Evolutionary conservation across 2,113 vertebrate species (phyloP).

Genomic region (Galbula dea): DNA sequence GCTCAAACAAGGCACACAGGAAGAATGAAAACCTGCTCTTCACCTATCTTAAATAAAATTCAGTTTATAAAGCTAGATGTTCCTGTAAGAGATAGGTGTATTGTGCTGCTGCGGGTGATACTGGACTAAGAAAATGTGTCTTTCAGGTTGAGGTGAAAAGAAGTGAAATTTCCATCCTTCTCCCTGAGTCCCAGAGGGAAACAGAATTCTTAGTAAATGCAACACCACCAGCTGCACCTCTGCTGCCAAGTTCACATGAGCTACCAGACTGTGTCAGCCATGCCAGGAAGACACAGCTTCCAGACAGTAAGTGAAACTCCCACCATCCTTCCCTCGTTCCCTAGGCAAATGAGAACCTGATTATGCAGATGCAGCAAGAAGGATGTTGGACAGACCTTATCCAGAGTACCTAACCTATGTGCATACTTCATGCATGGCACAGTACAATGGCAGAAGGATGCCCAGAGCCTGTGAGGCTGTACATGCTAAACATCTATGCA

Average conservation of each 20-base stretch:
- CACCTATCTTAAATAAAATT: not conserved
- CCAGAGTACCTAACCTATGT: not conserved
- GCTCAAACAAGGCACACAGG: not conserved
- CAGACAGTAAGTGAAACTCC: slow-evolving; percentile 48
- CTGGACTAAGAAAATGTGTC: not conserved
- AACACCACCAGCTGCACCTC: not conserved
- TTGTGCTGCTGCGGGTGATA: not conserved
- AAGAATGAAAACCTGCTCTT: not conserved
- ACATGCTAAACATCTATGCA: not conserved
- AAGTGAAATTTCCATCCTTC: not conserved
- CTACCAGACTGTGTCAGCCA: slow-evolving; percentile 53
- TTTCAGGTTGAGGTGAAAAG: slow-evolving; percentile 21
- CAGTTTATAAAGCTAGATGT: not conserved
- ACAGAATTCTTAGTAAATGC: not conserved
- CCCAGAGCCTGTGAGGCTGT: not conserved
- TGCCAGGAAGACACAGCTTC: slow-evolving; percentile 47
- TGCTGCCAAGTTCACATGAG: not conserved
- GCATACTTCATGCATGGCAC: not conserved
- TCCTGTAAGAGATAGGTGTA: not conserved
- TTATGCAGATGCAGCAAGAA: not conserved
- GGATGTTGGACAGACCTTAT: not conserved
- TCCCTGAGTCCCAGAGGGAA: not conserved
- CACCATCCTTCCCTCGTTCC: not conserved
- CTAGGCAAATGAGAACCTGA: not conserved
- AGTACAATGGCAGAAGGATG: not conserved